Evolutionary conservation across 1,140 invertebrate species (phyloP).

Genomic region (Phymastichus coffea): DNA sequence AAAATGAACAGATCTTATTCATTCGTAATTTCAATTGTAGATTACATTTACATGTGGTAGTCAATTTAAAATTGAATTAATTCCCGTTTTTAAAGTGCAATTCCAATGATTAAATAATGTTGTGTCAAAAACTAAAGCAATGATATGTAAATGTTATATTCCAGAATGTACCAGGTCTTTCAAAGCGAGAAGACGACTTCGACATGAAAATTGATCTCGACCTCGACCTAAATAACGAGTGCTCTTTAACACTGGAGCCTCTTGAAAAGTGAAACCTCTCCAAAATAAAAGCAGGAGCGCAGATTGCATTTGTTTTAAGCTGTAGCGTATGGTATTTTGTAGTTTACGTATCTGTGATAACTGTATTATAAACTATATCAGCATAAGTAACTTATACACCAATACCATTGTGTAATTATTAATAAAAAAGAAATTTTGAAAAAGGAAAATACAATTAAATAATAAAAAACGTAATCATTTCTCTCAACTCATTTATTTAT

Average conservation of each 20-base stretch:
- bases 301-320: constrained; percentile 48
- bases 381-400: constrained; percentile 51
- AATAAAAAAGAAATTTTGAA: background rate
- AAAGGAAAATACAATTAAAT: background rate
- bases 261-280: background rate
- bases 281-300: constrained; percentile 31
- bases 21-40: too few species aligned
- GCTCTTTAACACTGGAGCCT: constrained; percentile 14
- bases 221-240: constrained; percentile 12
- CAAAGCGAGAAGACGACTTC: constrained; percentile 10
- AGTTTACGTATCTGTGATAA: constrained; percentile 58
- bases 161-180: constrained; percentile 2
- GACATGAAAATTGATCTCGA: constrained; percentile 12
- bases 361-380: constrained; percentile 51
- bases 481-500: background rate
- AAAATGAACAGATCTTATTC: too few species aligned
- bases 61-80: too few species aligned
- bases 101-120: too few species aligned
- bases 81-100: too few species aligned
- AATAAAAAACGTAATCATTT: too few species aligned
- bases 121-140: background rate
- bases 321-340: constrained; percentile 50
- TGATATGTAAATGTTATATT: background rate
- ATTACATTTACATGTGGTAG: too few species aligned
- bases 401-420: constrained; percentile 1